Evolutionary conservation across 2,797 vertebrate genomes (phyloP).

Genomic region (Monodelphis domestica): DNA sequence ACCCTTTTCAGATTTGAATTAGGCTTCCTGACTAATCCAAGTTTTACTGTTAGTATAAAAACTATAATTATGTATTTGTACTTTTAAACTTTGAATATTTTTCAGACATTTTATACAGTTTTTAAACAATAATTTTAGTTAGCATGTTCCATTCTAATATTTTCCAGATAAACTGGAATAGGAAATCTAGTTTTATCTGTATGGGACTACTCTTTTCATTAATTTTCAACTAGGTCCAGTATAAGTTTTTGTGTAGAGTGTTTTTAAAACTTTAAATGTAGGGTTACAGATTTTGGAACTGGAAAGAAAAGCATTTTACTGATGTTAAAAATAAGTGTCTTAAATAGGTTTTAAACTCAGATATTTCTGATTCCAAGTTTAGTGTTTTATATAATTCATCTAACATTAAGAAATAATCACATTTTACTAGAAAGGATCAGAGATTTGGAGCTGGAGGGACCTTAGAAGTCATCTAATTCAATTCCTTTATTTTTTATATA

Average conservation of each 20-base stretch:
- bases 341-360: not conserved
- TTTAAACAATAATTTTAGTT: not conserved
- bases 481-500: not conserved
- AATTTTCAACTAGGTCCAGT: not conserved
- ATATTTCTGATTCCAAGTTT: not conserved
- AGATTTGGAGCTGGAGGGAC: not conserved
- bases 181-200: not conserved
- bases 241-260: not conserved
- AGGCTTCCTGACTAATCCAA: not conserved
- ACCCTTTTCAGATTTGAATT: not conserved
- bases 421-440: not conserved
- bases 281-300: not conserved
- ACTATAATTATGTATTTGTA: not conserved
- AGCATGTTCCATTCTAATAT: not conserved
- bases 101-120: not conserved
- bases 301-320: too few species aligned
- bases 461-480: not conserved
- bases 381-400: not conserved
- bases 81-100: not conserved
- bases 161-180: not conserved
- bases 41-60: not conserved
- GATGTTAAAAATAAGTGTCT: not conserved
- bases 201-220: not conserved
- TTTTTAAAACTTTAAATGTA: not conserved
- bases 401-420: not conserved